Evolutionary conservation across 2,797 vertebrate species (phyloP).

Genomic region (Melanotaenia nigrans): DNA sequence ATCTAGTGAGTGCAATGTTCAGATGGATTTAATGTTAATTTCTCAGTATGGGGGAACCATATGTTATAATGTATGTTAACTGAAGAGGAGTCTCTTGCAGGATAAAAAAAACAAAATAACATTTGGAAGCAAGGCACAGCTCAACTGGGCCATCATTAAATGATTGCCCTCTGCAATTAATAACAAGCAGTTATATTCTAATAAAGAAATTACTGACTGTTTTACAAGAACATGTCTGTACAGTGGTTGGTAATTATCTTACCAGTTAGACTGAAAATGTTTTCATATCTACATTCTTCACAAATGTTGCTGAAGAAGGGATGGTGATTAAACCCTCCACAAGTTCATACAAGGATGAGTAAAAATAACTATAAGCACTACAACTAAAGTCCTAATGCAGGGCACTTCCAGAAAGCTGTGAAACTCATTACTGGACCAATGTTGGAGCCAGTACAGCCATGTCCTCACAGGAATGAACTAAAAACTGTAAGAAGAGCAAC

Average conservation of each 20-base stretch:
- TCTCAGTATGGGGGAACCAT: not conserved
- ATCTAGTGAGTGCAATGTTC: not conserved
- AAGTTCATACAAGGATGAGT: constrained; percentile 2
- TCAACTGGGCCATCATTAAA: constrained; percentile 12
- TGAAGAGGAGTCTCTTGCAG: not conserved
- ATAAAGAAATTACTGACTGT: constrained; percentile 39
- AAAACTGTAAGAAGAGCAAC: not conserved
- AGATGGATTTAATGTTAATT: not conserved
- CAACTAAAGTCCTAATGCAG: constrained; percentile 3
- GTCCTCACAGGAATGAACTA: not conserved
- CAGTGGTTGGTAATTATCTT: constrained; percentile 29
- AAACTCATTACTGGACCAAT: not conserved
- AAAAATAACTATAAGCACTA: constrained; percentile 6
- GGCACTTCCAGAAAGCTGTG: constrained; percentile 1
- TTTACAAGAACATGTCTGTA: constrained; percentile 22
- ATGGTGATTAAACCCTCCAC: not conserved
- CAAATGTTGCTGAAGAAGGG: not conserved
- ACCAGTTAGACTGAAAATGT: constrained; percentile 7
- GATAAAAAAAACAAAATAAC: constrained; percentile 1
- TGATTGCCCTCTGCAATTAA: constrained; percentile 18
- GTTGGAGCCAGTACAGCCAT: constrained; percentile 1
- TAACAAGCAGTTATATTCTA: constrained; percentile 26
- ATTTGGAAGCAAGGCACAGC: constrained; percentile 15
- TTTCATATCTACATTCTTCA: not conserved
- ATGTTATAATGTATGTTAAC: not conserved